A percentile compares a stretch with the other conserved stretches of the same genome.
Evolutionary conservation across 2,888 invertebrate genomes (phyloP).

Genomic region (Tillus elongatus): DNA sequence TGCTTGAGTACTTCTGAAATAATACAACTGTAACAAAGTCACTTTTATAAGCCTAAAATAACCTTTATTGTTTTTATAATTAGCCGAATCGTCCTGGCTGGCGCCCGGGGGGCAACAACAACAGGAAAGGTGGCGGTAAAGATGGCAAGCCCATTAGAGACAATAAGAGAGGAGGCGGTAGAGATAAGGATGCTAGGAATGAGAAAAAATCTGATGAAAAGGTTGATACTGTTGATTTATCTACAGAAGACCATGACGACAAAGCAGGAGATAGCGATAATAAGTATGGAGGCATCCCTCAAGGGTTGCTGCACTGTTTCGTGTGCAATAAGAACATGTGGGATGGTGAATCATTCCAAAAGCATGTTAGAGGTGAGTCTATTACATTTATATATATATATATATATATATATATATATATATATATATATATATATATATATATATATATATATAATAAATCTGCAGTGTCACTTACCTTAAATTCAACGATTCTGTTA

Average conservation of each 20-base stretch:
- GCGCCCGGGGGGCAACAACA: constrained; percentile 10
- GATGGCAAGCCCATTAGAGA: constrained; percentile 15
- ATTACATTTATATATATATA: too few relatives aligned
- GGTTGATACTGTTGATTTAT: constrained; percentile 23
- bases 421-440: too few relatives aligned
- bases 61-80: too few relatives aligned
- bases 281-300: constrained; percentile 55
- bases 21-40: too few relatives aligned
- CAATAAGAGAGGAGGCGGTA: constrained; percentile 14
- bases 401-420: too few relatives aligned
- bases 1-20: too few relatives aligned
- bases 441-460: too few relatives aligned
- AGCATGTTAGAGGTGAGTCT: constrained; percentile 58
- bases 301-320: constrained; percentile 65
- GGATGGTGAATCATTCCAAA: constrained; percentile 70
- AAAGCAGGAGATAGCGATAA: constrained; percentile 22
- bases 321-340: constrained; percentile 77
- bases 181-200: constrained; percentile 13
- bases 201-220: constrained; percentile 16
- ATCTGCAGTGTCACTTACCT: too few relatives aligned
- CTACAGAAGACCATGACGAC: constrained; percentile 24
- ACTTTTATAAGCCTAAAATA: too few relatives aligned
- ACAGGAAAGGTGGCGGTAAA: constrained; percentile 16
- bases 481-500: too few relatives aligned
- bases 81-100: too few relatives aligned